Evolutionary conservation across 2,113 vertebrate genomes (phyloP).

Genomic region (Motacilla tschutschensis): DNA sequence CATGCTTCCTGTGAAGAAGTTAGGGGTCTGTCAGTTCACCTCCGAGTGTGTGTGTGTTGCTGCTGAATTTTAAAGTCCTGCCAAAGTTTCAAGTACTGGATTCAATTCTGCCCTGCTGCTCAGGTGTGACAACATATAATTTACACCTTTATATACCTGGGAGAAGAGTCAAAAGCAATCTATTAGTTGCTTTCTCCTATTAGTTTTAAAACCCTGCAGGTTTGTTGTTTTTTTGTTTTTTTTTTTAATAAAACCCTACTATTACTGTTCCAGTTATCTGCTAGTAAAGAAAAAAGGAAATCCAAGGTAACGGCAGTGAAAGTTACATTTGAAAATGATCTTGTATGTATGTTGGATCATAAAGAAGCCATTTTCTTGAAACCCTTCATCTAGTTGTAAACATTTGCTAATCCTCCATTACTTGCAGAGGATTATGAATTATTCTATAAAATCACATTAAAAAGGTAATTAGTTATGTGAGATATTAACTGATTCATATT

Average conservation of each 20-base stretch:
- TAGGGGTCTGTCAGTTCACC: background rate
- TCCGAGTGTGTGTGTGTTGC: background rate
- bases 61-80: background rate
- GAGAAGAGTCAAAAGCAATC: background rate
- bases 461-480: constrained; percentile 75
- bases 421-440: constrained; percentile 66
- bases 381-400: constrained; percentile 67
- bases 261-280: constrained; percentile 51
- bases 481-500: constrained; percentile 76
- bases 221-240: background rate
- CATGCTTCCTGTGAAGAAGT: background rate
- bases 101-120: background rate
- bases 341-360: constrained; percentile 1
- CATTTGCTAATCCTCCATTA: constrained; percentile 62
- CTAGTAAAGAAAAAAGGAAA: constrained; percentile 44
- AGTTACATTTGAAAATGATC: constrained; percentile 24
- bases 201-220: constrained; percentile 35
- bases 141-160: background rate
- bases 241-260: background rate
- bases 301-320: constrained; percentile 63
- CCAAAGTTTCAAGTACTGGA: constrained; percentile 11
- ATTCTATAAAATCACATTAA: constrained; percentile 79
- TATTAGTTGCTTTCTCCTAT: background rate
- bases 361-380: constrained; percentile 57
- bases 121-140: background rate